Evolutionary conservation across 1,140 invertebrate species (phyloP).

Genomic region (Scaptomyza montana): DNA sequence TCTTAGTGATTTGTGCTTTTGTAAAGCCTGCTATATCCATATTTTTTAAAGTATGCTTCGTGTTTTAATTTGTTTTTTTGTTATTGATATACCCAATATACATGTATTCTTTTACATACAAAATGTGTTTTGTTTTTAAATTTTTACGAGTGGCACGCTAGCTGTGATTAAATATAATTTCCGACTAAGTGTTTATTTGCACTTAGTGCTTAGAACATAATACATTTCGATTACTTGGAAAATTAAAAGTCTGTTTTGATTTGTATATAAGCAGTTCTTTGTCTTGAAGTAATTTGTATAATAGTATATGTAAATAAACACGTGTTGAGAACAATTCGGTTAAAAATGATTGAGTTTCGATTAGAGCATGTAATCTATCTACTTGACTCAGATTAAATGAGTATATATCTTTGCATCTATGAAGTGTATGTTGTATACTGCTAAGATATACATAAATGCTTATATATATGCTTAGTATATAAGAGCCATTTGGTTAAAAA

Average conservation of each 20-base stretch:
- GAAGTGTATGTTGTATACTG: neutral
- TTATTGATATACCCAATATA: neutral
- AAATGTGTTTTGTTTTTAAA: neutral
- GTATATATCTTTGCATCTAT: slow-evolving; percentile 5
- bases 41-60: neutral
- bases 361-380: neutral
- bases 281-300: neutral
- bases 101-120: neutral
- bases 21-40: neutral
- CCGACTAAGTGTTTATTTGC: neutral
- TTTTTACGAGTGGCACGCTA: neutral
- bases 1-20: neutral
- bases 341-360: neutral
- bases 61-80: neutral
- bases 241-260: slow-evolving; percentile 23
- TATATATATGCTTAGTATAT: slow-evolving; percentile 4
- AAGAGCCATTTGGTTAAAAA: slow-evolving; percentile 18
- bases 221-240: slow-evolving; percentile 10
- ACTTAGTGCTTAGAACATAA: neutral
- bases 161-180: slow-evolving; percentile 12
- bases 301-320: no score
- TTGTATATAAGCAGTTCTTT: slow-evolving; percentile 17
- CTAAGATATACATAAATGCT: neutral
- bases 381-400: neutral
- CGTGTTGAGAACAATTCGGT: no score